Base-by-base conservation (phyloP, 2,113 vertebrate genomes). In the Perca fluviatilis region DNA sequence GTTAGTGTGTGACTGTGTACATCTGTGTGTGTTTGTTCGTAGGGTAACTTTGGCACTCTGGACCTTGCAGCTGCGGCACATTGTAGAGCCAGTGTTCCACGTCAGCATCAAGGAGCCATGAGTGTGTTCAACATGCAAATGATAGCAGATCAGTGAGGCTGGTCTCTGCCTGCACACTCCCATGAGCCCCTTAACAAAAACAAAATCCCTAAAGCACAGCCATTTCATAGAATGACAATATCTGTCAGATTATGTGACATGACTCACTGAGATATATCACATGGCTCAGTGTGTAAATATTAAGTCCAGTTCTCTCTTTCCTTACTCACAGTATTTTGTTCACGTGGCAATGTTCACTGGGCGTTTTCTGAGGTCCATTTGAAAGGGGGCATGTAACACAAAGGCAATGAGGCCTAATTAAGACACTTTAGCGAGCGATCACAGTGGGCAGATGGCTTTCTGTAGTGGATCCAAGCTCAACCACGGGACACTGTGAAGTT, bases 381-480 rank as follows among this genome's bases (percentile, higher is more conserved):
- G 83, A 84, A 86, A 62, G 47, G 36, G 60, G 69, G 61, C 75
- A 49, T 8, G 10, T 9, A 58, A 88, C 86, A 94, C 88, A 94
- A 90, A 92, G 84, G 74, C 88, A 89, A 86, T 50, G 88, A 88
- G 90, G 89, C 89, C 88, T 95, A 94, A 95, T 94, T 91, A 94
- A 95, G 89, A 94, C 93, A 92, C 90, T 94, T 94, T 89, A 92
- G 91, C 71, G 69, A 80, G 81, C 47, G 87, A 95, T 93, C 93
- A 94, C 91, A 93, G 92, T 92, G 93, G 93, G 89, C 95, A 93
- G 93, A 94, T 93, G 93, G 93, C 92, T 85, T 88, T 94, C 88
- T 93, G 92, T 92, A 85, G 88, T 61, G 82, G 90, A 91, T 94
- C 92, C 93, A 93, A 93, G 87, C 91, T 78, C 83, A 84, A 88